Percentiles rank a stretch among this genome's conserved stretches.
Evolutionary conservation across 2,888 invertebrate genomes (phyloP).

Genomic region (Tiphia femorata): DNA sequence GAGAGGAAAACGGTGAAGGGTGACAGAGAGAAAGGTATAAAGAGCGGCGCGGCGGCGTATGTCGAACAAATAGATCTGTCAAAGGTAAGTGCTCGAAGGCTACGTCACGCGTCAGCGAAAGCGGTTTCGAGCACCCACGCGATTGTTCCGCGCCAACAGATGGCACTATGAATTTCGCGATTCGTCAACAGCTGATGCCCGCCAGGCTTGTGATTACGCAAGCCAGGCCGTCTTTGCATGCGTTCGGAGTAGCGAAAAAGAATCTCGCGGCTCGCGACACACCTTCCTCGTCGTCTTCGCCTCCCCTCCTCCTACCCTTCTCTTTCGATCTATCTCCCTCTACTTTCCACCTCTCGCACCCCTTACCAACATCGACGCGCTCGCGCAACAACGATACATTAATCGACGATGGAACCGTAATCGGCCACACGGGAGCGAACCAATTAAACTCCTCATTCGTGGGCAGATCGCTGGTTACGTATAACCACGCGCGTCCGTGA

Average conservation of each 20-base stretch:
- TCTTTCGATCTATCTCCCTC: no score
- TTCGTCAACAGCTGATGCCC: slow-evolving; percentile 26
- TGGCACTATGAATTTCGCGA: slow-evolving; percentile 37
- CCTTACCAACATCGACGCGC: no score
- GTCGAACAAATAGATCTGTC: slow-evolving; percentile 39
- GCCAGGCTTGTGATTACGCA: slow-evolving; percentile 35
- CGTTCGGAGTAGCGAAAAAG: neutral
- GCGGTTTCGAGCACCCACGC: slow-evolving; percentile 29
- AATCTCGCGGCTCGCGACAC: neutral
- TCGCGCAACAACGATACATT: no score
- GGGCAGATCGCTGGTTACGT: no score
- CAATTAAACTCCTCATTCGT: no score
- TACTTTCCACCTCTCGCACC: no score
- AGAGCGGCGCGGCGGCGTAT: slow-evolving; percentile 14
- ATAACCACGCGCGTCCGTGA: no score
- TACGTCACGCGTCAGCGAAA: slow-evolving; percentile 29
- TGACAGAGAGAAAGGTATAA: slow-evolving; percentile 17
- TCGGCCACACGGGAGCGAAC: no score
- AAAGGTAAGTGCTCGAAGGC: slow-evolving; percentile 25
- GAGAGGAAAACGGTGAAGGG: neutral
- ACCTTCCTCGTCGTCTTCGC: neutral
- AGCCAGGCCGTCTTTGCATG: neutral
- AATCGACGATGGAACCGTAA: no score
- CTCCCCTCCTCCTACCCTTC: no score
- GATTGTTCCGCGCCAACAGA: slow-evolving; percentile 35